These are phyloP conservation scores for Battus philenor DNA, from an alignment of 1,140 invertebrate species.

Conservation along the genomic window DNA sequence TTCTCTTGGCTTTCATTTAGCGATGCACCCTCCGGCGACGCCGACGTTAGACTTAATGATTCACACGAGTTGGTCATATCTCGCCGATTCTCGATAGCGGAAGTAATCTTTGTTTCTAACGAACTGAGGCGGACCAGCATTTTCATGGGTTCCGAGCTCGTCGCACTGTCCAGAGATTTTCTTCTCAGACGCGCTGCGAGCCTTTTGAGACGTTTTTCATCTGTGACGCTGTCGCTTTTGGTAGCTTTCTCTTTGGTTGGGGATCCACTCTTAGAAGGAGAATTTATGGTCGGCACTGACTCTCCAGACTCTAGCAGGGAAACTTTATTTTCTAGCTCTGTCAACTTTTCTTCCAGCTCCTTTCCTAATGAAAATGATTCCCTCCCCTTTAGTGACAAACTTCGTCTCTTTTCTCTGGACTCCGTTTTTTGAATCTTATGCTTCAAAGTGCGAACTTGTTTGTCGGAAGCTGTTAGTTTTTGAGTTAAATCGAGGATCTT, in stretches of 20 bases:
- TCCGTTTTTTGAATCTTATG: slow-evolving; percentile 88
- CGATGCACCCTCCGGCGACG: slow-evolving; percentile 48
- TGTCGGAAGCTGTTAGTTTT: slow-evolving; percentile 88
- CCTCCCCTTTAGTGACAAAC: slow-evolving; percentile 86
- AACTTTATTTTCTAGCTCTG: slow-evolving; percentile 87
- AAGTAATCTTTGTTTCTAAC: slow-evolving; percentile 83
- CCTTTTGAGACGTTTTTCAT: slow-evolving; percentile 75
- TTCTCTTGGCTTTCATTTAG: slow-evolving; percentile 50
- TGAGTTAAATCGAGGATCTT: slow-evolving; percentile 89
- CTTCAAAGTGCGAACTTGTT: slow-evolving; percentile 86
- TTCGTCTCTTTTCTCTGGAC: slow-evolving; percentile 85
- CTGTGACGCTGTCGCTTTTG: slow-evolving; percentile 69
- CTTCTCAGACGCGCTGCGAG: slow-evolving; percentile 77
- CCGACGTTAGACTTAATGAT: slow-evolving; percentile 64
- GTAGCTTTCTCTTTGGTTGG: slow-evolving; percentile 73
- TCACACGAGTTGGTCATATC: slow-evolving; percentile 75
- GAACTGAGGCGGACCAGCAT: slow-evolving; percentile 84
- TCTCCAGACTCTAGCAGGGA: slow-evolving; percentile 78
- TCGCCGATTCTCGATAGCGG: slow-evolving; percentile 72
- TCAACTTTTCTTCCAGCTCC: slow-evolving; percentile 89
- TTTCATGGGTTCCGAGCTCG: slow-evolving; percentile 86
- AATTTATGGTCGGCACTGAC: slow-evolving; percentile 65
- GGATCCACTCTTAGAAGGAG: slow-evolving; percentile 69
- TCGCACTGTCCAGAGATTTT: slow-evolving; percentile 86
- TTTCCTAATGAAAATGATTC: slow-evolving; percentile 87